These are phyloP conservation scores for Neopelma chrysocephalum DNA, from an alignment of 2,797 vertebrate species.

Conservation along the genomic window DNA sequence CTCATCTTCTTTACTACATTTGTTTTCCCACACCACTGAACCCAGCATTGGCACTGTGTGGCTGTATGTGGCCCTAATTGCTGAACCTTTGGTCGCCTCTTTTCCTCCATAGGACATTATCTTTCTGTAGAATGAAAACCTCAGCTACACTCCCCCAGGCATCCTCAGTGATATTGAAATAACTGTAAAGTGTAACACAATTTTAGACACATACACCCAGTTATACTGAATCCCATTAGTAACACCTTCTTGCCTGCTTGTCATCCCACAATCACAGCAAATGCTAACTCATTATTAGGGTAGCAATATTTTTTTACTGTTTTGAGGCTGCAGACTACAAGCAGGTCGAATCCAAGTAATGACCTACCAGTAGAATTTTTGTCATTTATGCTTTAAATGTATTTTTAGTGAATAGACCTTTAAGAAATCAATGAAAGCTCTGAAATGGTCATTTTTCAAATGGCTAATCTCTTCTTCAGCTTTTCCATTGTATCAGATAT, in stretches of 20 bases:
- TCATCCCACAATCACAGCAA: not conserved
- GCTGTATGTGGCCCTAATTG: not conserved
- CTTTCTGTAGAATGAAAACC: not conserved
- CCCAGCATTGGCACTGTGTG: not conserved
- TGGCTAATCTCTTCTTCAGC: slow-evolving; percentile 27
- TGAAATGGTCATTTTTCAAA: slow-evolving; percentile 50
- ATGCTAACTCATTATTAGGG: not conserved
- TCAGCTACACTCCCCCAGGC: not conserved
- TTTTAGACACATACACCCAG: not conserved
- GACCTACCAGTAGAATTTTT: not conserved
- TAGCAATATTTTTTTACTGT: not conserved
- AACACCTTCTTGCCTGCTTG: not conserved
- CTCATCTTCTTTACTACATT: not conserved
- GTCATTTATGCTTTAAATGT: not conserved
- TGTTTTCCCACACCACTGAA: not conserved
- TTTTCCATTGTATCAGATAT: slow-evolving; percentile 39
- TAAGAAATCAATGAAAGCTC: slow-evolving; percentile 38
- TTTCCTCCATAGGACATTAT: not conserved
- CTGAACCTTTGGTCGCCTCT: not conserved
- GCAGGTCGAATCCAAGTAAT: not conserved
- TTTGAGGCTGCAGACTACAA: not conserved
- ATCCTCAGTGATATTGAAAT: not conserved
- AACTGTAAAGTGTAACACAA: not conserved
- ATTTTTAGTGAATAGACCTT: slow-evolving; percentile 40
- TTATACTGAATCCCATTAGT: not conserved